Percentiles rank a stretch among this genome's conserved stretches.
phyloP scores from a whole-genome alignment of 2,888 invertebrate species.

The Cantharis rustica region DNA sequence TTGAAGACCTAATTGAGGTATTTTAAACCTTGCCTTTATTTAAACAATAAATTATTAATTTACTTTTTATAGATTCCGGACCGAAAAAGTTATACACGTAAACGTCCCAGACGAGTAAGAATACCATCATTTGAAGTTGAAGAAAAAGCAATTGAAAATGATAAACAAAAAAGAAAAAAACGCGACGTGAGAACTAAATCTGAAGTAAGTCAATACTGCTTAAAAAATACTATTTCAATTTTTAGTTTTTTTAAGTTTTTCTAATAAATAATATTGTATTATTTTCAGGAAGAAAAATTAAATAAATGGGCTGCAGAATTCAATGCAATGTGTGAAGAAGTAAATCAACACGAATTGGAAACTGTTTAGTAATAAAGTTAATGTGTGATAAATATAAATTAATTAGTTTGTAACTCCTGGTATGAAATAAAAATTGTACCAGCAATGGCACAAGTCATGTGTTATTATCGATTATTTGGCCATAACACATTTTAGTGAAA shows the following conservation, averaged over 20 bases:
- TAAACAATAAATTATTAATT: neutral
- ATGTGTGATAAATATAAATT: neutral
- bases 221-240: neutral
- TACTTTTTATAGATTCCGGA: slow-evolving; percentile 19
- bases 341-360: slow-evolving; percentile 58
- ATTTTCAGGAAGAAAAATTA: slow-evolving; percentile 59
- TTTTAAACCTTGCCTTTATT: neutral
- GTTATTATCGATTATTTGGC: neutral
- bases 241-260: neutral
- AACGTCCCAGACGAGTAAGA: slow-evolving; percentile 22
- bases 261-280: slow-evolving; percentile 16
- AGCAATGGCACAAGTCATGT: neutral
- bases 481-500: neutral
- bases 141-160: slow-evolving; percentile 11
- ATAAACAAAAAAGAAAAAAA: slow-evolving; percentile 24
- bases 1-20: slow-evolving; percentile 22
- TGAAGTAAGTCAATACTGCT: slow-evolving; percentile 31
- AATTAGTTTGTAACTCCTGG: neutral
- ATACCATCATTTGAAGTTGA: slow-evolving; percentile 10
- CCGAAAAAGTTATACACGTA: slow-evolving; percentile 16
- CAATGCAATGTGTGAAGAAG: slow-evolving; percentile 64
- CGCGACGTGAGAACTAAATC: slow-evolving; percentile 33
- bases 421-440: neutral
- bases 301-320: slow-evolving; percentile 62
- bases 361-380: slow-evolving; percentile 47